Evolutionary conservation across 2,797 vertebrate genomes (phyloP), one percentile per base, ranked within the genome.

Genomic region (Babyrousa celebensis): DNA sequence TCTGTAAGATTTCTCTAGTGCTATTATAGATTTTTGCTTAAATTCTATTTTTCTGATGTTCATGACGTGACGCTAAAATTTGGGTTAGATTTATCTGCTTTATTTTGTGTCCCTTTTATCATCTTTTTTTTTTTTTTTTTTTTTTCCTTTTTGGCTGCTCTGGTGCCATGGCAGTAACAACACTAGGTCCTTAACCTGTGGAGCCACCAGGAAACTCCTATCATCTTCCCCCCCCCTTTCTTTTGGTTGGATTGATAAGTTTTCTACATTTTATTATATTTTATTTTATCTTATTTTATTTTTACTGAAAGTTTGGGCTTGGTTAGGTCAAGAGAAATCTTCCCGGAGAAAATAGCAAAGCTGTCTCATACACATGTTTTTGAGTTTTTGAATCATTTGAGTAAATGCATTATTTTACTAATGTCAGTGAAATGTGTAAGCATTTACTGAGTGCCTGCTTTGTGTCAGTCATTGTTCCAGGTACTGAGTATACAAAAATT

Each of bases 331-430:
- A 84, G 27, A n/a, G 63, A 74, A 58, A 92, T 20, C 12, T 40
- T 48, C 40, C 43, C 23, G 77, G n/a, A 63, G 29, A 68, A 88
- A 88, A 83, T 32, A 52, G 25, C 18, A 70, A 43, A n/a, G 43
- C 12, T n/a, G 32, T 67, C 58, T 89, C 12, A 68, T 16, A 80
- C 83, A 93, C 40, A 14, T 12, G 1, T 52, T 62, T 84, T 88
- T 5, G 10, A 67, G 23, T 79, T 54, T 90, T 54, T 90, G 72
- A 90, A 71, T 90, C 8, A 1, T 75, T 17, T 78, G 56, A 85
- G 18, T 18, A 72, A 80, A 32, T 52, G 7, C 68, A 58, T 72
- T 72, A 43, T 91, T 79, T 95, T 86, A 56, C 74, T 91, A 67
- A 67, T 40, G 48, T 82, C 36, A 52, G 23, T 91, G 86, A 74